These are phyloP conservation scores for Xenops minutus DNA, from an alignment of 2,797 vertebrate genomes.

Conservation along the genomic window DNA sequence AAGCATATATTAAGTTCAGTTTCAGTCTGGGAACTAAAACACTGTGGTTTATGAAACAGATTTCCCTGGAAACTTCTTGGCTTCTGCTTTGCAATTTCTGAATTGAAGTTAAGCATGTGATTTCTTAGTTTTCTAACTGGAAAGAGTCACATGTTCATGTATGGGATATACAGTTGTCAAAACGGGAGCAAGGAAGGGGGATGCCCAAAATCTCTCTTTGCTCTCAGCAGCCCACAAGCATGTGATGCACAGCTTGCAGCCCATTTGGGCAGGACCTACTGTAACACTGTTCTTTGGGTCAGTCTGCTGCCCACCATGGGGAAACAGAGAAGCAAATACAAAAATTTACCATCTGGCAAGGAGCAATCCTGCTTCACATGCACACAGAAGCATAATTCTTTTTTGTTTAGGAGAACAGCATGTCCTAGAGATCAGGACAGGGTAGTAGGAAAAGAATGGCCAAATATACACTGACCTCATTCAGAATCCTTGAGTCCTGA, in stretches of 20 bases:
- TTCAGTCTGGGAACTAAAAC: background rate
- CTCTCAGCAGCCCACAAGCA: background rate
- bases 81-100: background rate
- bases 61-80: background rate
- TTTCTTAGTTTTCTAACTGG: background rate
- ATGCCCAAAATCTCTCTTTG: background rate
- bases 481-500: background rate
- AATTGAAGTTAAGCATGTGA: background rate
- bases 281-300: rapidly evolving
- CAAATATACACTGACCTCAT: background rate
- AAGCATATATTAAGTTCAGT: background rate
- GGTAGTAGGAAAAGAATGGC: background rate
- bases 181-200: background rate
- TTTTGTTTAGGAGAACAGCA: background rate
- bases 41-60: background rate
- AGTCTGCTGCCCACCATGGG: rapidly evolving
- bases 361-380: background rate
- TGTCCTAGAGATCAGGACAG: background rate
- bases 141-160: background rate
- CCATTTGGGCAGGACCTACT: background rate
- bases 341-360: background rate
- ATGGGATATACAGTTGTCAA: background rate
- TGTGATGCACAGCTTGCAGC: background rate
- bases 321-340: background rate
- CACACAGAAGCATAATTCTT: background rate